Base-by-base conservation (phyloP, 2,888 invertebrate genomes). In the Zeuzera pyrina region DNA sequence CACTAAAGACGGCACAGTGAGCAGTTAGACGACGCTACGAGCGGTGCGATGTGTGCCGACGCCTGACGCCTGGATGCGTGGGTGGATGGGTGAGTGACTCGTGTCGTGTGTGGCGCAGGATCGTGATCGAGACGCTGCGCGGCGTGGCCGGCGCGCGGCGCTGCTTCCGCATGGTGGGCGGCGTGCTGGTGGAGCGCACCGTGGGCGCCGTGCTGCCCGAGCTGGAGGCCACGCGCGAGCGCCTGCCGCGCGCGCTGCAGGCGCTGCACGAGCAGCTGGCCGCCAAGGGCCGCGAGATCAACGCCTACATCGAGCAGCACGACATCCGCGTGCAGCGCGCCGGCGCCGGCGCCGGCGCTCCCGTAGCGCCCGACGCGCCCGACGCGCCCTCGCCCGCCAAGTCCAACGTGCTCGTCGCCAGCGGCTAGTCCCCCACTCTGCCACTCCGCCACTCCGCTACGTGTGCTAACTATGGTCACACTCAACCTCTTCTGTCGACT, bases 141-240 rank as follows among this genome's bases (percentile, higher is more conserved):
- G 91, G 90, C 36, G 92, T 96, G 12, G 93, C 94, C 58, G 88
- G 87, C 8, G 87, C 88, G 31, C 88, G 97, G 47, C 95, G 92
- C 69, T 98, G 98, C 71, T 98, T 92, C 71, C 89, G 97, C 56
- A 89, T 97, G 86, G 90, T 98, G 42, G 97, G 97, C 32, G 97
- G 97, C 14, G 93, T 98, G 35, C 84, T 98, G 33, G 94, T 95
- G 42, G 97, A 98, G 77, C 87, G 94, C 49, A 95, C 93, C 7
- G 98, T 97, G 0, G 91, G 90, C 59, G 96, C 95, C 49, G 93
- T 98, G 30, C 76, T 97, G 49, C 97, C 97, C 8, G 91, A 92
- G 45, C 84, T 98, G 39, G 76, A 88, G 42, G 86, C 87, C 43
- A 97, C 95, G 70, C 88, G 88, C 62, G 92, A 93, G 52, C 87